Percentiles rank a stretch among this genome's conserved stretches.
Evolutionary conservation across 2,888 invertebrate genomes (phyloP).

Genomic region (Lepidocyrtoides sp.): DNA sequence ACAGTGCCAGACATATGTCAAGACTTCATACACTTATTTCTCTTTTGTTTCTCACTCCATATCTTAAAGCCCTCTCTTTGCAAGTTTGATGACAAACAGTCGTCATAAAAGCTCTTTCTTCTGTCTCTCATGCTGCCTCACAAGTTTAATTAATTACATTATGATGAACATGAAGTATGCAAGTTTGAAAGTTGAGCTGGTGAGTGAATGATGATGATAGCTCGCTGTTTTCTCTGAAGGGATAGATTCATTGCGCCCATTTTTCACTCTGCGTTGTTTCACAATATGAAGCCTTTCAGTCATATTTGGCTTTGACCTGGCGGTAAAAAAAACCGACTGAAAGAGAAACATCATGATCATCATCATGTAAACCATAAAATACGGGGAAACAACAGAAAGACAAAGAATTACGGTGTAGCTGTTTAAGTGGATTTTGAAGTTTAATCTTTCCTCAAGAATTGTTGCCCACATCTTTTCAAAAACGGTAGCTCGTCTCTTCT

Average conservation of each 20-base stretch:
- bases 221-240: no score
- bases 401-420: constrained; percentile 6
- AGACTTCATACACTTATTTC: not conserved
- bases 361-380: no score
- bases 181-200: not conserved
- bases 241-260: no score
- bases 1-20: constrained; percentile 50
- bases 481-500: not conserved
- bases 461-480: not conserved
- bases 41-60: constrained; percentile 8
- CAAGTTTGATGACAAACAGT: not conserved
- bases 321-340: not conserved
- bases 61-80: not conserved
- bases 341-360: constrained; percentile 26
- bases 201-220: not conserved
- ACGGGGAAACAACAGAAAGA: no score
- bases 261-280: not conserved
- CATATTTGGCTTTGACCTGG: not conserved
- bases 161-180: not conserved
- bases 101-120: constrained; percentile 16
- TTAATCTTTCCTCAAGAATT: constrained; percentile 36
- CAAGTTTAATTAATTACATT: not conserved
- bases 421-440: constrained; percentile 56
- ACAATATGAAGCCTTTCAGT: not conserved
- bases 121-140: not conserved